Evolutionary conservation across 2,797 vertebrate genomes (phyloP), one percentile per base, ranked within the genome.

Genomic region (Takifugu ocellatus): DNA sequence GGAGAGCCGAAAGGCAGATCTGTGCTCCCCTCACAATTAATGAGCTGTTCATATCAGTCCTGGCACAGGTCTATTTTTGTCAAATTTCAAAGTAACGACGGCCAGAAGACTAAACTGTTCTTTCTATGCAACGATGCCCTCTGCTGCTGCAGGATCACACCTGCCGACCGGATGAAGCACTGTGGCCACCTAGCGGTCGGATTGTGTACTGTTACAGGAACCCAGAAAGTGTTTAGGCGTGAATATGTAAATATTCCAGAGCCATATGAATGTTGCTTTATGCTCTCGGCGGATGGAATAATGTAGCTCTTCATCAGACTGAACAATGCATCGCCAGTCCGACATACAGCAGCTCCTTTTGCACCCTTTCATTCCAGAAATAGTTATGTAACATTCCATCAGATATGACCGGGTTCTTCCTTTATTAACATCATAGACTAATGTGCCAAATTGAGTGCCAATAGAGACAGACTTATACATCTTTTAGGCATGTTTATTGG

Each of bases 141-240:
- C 43, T 45, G 43, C 16, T 9, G 33, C 33, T 9, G 9, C 27
- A 7, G 27, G 27, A 29, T 1, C 8, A 29, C 1, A 2, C 27
- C 5, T 29, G 3, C 16, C 16, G 43, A 10, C 5, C 14, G 16
- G 44, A n/a, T 21, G 17, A n/a, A n/a, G n/a, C 44, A 5, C 6
- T 31, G 58, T 57, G 43, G 46, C 78, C 84, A 87, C 81, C 86
- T 86, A 80, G 84, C 84, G 87, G 80, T 46, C 51, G 17, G 56
- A 10, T 0, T 58, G 47, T 60, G 43, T 53, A 70, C 27, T 74
- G 56, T 47, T 10, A 12, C 11, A 36, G 33, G 25, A 33, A 54
- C n/a, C 5, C 50, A 25, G 14, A 10, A 63, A 15, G 45, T 48
- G n/a, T 10, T 49, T 39, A 55, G 52, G 45, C 43, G 51, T 52